A percentile compares a stretch with the other conserved stretches of the same genome.
Evolutionary conservation across 1,140 invertebrate genomes (phyloP).

Genomic region (Aphidius gifuensis): DNA sequence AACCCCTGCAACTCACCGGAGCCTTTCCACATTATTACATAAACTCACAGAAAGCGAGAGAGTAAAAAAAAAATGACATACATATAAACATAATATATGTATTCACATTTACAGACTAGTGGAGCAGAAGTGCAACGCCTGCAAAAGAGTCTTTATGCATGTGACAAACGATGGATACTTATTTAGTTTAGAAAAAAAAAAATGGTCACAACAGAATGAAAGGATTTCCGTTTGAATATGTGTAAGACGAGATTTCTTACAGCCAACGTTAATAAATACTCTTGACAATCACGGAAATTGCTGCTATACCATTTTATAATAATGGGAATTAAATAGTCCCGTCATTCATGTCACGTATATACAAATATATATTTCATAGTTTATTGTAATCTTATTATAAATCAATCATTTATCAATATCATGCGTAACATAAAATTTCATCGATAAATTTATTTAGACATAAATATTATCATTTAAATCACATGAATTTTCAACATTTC

Average conservation of each 20-base stretch:
- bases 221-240: no score
- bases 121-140: slow-evolving; percentile 42
- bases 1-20: slow-evolving; percentile 11
- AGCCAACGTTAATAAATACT: neutral
- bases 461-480: no score
- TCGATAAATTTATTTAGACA: no score
- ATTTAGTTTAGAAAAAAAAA: neutral
- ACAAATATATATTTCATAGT: no score
- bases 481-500: no score
- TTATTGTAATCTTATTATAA: no score
- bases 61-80: no score
- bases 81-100: no score
- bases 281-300: slow-evolving; percentile 7
- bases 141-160: slow-evolving; percentile 28
- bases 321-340: no score
- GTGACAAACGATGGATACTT: slow-evolving; percentile 6
- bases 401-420: no score
- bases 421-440: no score
- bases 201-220: neutral
- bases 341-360: no score
- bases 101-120: slow-evolving; percentile 35
- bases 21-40: slow-evolving; percentile 45
- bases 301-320: neutral
- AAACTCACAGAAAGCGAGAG: slow-evolving; percentile 32
- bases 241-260: neutral